Evolutionary conservation across 2,797 vertebrate species (phyloP).

Genomic region (Danio aesculapii): DNA sequence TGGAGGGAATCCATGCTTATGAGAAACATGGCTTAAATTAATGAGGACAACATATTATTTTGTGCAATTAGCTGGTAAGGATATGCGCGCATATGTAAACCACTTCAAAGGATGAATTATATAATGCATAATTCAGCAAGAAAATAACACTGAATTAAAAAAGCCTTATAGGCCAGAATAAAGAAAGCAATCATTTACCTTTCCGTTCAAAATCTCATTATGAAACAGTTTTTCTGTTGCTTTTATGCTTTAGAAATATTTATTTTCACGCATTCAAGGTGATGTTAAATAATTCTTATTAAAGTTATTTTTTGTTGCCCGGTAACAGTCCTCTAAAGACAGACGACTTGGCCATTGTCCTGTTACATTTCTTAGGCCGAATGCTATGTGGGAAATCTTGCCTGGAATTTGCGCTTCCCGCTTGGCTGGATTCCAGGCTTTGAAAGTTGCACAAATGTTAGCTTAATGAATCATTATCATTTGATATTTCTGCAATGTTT

Average conservation of each 20-base stretch:
- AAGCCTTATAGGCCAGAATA: background rate
- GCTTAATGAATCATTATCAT: conserved; percentile 42
- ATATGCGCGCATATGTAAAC: background rate
- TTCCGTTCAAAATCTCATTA: background rate
- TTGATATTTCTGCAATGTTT: conserved; percentile 37
- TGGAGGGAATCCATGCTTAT: background rate
- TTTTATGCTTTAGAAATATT: background rate
- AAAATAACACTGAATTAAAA: background rate
- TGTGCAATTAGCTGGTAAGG: background rate
- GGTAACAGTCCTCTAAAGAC: conserved; percentile 7
- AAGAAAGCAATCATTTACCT: conserved; percentile 6
- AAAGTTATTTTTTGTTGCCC: conserved; percentile 4
- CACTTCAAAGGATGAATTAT: conserved; percentile 6
- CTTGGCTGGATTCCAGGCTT: conserved; percentile 27
- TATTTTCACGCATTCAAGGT: conserved; percentile 2
- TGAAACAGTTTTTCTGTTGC: conserved; percentile 5
- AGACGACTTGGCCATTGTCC: background rate
- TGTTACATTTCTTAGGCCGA: conserved; percentile 6
- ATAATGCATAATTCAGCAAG: background rate
- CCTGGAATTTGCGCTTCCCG: background rate
- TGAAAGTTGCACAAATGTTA: conserved; percentile 34
- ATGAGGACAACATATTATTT: conserved; percentile 26
- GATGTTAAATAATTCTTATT: conserved; percentile 5
- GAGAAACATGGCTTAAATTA: background rate
- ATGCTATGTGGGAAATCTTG: conserved; percentile 2